phyloP scores from a whole-genome alignment of 2,888 invertebrate genomes.

The Drosophila merina region DNA sequence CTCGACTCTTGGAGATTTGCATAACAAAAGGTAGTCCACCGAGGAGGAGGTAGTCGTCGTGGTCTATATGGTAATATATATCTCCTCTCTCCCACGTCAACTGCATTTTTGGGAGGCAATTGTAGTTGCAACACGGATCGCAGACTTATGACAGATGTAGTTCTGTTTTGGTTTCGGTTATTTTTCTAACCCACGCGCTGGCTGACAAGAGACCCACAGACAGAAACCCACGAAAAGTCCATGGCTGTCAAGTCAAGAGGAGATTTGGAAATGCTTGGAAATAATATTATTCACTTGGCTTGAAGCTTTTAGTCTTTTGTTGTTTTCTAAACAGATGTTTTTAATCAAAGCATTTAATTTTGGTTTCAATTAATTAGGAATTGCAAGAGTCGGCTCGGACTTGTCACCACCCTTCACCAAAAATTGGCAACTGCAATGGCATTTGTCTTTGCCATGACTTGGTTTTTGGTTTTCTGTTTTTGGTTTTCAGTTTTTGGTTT shows the following conservation, averaged over 20 bases:
- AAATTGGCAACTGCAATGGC: conserved; percentile 46
- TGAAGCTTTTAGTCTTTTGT: neutral
- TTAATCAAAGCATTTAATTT: neutral
- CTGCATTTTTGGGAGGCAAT: conserved; percentile 16
- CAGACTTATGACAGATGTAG: conserved; percentile 34
- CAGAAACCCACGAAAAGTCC: conserved; percentile 24
- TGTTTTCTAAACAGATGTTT: neutral
- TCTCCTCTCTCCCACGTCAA: conserved; percentile 29
- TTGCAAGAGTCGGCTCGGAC: neutral
- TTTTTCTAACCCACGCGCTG: conserved; percentile 12
- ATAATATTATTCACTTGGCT: neutral
- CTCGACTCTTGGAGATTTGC: conserved; percentile 15
- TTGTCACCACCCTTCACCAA: neutral
- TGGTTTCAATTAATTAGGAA: neutral
- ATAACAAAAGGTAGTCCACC: conserved; percentile 25
- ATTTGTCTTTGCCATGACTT: conserved; percentile 47
- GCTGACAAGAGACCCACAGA: neutral
- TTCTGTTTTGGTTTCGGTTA: conserved; percentile 7
- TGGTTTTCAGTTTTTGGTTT: conserved; percentile 20
- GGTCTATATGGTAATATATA: neutral
- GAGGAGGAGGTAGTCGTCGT: neutral
- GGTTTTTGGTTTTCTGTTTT: conserved; percentile 22
- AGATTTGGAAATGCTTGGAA: conserved; percentile 12
- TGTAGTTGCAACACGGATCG: conserved; percentile 24
- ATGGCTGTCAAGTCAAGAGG: neutral